Base-by-base conservation (phyloP, 2,797 vertebrate genomes). In the Kryptolebias ocellatus region DNA sequence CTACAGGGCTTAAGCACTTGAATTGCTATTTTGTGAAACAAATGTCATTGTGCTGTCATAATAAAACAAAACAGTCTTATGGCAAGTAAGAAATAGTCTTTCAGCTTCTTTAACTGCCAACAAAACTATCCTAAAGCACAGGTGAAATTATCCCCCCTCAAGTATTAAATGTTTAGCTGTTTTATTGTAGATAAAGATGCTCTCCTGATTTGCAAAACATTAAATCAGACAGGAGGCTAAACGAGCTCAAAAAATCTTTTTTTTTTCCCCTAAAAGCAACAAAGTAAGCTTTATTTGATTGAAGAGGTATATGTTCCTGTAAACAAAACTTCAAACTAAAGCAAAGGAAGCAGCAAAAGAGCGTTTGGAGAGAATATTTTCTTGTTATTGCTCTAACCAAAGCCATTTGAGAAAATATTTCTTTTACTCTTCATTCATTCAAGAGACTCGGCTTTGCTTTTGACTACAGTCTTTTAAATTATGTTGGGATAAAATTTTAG, bases 241-340 rank as follows among this genome's bases (percentile, higher is more conserved):
- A 63, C 31, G 27, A 42, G 6, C 4, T 18, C 53, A 60, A 50
- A 68, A 67, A 12, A 42, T 39, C 24, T 58, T 64, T 17, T 0
- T 0, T 24, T 24, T 24, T 24, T 24, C 20, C 20, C 20, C 20
- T 56, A 53, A 72, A 67, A 74, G 29, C 72, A 7, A 53, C 28
- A 47, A 64, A 15, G 37, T 10, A 28, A 53, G 67, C 24, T 50
- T 67, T 24, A 9, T 74, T 59, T 46, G 56, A 71, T 74, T 54
- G 10, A 49, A 62, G 18, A 28, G 4, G 53, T 66, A 42, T 78
- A 42, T 67, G 24, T 24, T 24, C 20, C 20, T 39, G 11, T 55
- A 50, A 39, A 73, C 75, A 82, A 81, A 78, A 64, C 78, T 83
- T 81, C 3, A 11, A 58, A 50, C 58, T 16, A 56, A 66, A 34